Conservation (phyloP, 1,140 invertebrate species). For the Octopus sinensis region DNA sequence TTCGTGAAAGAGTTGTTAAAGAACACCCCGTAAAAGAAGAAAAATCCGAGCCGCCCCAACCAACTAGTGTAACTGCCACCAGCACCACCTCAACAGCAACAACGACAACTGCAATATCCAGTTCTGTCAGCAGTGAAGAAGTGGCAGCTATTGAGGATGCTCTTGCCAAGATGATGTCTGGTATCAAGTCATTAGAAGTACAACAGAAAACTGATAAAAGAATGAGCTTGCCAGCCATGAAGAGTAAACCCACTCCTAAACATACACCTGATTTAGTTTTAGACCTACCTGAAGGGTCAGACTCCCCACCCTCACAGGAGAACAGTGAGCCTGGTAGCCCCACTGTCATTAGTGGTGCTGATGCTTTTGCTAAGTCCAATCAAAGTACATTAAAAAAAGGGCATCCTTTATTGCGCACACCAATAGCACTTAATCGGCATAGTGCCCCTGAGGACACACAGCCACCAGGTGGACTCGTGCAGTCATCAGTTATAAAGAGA, state of each 20-base stretch:
- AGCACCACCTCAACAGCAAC: neutral
- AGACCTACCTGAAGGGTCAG: conserved; percentile 67
- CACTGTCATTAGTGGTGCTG: conserved; percentile 43
- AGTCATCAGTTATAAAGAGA: conserved; percentile 24
- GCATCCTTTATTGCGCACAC: conserved; percentile 38
- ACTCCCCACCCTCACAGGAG: conserved; percentile 34
- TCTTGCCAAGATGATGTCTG: conserved; percentile 53
- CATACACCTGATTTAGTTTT: conserved; percentile 85
- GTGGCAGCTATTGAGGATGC: conserved; percentile 54
- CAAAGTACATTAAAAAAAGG: conserved; percentile 79
- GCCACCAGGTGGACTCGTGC: conserved; percentile 23
- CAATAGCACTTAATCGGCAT: conserved; percentile 17
- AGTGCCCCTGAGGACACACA: conserved; percentile 23
- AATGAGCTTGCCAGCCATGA: conserved; percentile 55
- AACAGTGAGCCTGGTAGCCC: conserved; percentile 45
- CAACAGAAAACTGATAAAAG: conserved; percentile 47
- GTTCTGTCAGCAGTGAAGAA: conserved; percentile 34
- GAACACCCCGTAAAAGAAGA: neutral
- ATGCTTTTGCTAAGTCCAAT: conserved; percentile 61
- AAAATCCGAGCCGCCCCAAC: conserved; percentile 9
- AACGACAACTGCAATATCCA: conserved; percentile 19
- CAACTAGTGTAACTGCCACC: conserved; percentile 15
- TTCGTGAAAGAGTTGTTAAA: neutral
- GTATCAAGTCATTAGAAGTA: conserved; percentile 48
- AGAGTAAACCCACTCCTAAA: conserved; percentile 55